These are phyloP conservation scores for Coregonus sp. DNA, from an alignment of 2,797 vertebrate species.

Conservation along the genomic window DNA sequence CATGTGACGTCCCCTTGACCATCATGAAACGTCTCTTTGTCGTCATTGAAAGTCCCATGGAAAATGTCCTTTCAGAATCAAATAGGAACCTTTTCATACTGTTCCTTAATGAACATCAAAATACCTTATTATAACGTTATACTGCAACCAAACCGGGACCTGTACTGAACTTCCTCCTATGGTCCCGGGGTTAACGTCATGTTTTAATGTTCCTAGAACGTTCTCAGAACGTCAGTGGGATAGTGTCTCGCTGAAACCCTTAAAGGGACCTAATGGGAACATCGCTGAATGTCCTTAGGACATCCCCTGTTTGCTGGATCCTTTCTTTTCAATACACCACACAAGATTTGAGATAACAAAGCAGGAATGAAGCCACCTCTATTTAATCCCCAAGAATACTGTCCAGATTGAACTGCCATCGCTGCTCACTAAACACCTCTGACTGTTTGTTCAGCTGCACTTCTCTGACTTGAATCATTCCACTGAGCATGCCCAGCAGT, in stretches of 20 bases:
- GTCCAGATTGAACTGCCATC: conserved; percentile 6
- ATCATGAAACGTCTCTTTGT: too few relatives aligned
- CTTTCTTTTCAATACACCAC: neutral
- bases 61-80: too few relatives aligned
- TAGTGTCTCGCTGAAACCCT: too few relatives aligned
- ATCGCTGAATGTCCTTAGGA: too few relatives aligned
- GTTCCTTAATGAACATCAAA: too few relatives aligned
- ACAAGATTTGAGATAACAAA: neutral
- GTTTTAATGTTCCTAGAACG: neutral
- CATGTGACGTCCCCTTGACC: too few relatives aligned
- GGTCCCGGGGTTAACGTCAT: neutral
- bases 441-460: conserved; percentile 32
- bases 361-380: neutral
- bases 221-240: too few relatives aligned
- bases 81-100: too few relatives aligned
- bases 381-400: conserved; percentile 18
- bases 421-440: conserved; percentile 29
- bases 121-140: too few relatives aligned
- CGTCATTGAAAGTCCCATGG: too few relatives aligned
- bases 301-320: neutral
- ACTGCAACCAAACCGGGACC: too few relatives aligned
- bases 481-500: neutral
- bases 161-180: neutral
- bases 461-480: conserved; percentile 8
- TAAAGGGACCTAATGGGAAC: too few relatives aligned